Conservation (phyloP, 2,113 vertebrate species). For the Pardalotus punctatus region DNA sequence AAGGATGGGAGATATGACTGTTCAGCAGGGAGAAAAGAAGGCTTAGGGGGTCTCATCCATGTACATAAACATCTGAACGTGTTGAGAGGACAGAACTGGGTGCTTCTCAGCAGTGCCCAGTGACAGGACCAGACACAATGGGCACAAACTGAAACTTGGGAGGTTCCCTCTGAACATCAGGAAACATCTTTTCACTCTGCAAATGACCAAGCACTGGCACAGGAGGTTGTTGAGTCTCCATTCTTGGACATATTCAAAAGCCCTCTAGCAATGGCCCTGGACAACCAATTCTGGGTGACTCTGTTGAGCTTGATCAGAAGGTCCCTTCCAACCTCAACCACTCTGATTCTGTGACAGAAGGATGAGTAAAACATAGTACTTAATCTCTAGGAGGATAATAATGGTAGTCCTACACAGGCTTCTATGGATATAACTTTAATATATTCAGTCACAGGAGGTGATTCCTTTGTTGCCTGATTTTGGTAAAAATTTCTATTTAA, state of each 20-base stretch:
- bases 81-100: rapidly evolving
- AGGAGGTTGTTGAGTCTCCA: not conserved
- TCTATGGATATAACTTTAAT: not conserved
- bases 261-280: not conserved
- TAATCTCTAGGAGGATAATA: not conserved
- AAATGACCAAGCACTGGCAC: not conserved
- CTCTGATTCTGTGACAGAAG: not conserved
- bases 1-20: not conserved
- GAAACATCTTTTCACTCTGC: not conserved
- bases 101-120: not conserved
- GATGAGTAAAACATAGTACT: not conserved
- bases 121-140: not conserved
- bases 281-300: not conserved
- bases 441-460: not conserved
- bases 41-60: not conserved
- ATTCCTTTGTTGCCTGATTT: not conserved
- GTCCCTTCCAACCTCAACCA: not conserved
- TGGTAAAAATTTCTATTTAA: not conserved
- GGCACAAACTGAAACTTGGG: not conserved
- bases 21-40: not conserved
- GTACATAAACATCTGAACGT: not conserved
- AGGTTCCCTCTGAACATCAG: not conserved
- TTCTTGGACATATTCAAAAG: not conserved
- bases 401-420: not conserved
- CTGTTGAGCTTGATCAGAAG: not conserved